These are phyloP conservation scores for Drosophila cognata DNA, from an alignment of 2,888 invertebrate genomes.

Conservation along the genomic window DNA sequence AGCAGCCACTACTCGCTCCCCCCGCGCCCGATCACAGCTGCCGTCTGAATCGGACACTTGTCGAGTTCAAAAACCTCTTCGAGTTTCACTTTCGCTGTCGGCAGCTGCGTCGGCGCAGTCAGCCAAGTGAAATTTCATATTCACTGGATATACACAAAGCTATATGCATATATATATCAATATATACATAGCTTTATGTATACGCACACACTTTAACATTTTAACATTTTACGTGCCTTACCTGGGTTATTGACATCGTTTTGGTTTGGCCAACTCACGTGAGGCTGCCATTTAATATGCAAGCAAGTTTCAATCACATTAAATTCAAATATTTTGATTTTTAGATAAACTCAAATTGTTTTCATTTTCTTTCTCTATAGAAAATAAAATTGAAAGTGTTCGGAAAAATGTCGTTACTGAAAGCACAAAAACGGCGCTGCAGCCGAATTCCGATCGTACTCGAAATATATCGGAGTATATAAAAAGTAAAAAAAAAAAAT, in stretches of 20 bases:
- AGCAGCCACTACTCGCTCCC: neutral
- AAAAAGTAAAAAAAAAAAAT: neutral
- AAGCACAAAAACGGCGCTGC: neutral
- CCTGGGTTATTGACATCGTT: constrained; percentile 57
- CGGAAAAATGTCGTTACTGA: neutral
- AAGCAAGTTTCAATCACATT: neutral
- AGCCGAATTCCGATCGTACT: neutral
- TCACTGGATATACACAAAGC: constrained; percentile 15
- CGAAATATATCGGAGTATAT: neutral
- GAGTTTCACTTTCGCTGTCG: constrained; percentile 77
- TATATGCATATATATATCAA: neutral
- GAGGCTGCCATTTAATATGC: constrained; percentile 46
- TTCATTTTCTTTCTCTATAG: neutral
- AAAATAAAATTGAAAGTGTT: neutral
- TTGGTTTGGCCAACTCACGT: constrained; percentile 58
- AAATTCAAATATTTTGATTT: constrained; percentile 14
- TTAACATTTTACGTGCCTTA: constrained; percentile 20
- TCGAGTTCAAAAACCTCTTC: constrained; percentile 74
- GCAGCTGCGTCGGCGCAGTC: constrained; percentile 63
- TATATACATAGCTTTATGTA: constrained; percentile 6
- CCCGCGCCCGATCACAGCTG: constrained; percentile 5
- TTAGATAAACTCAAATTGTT: neutral
- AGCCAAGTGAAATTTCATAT: constrained; percentile 63
- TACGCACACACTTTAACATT: neutral
- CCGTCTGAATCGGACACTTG: constrained; percentile 28